Evolutionary conservation across 2,113 vertebrate species (phyloP).

Genomic region (Panthera uncia): DNA sequence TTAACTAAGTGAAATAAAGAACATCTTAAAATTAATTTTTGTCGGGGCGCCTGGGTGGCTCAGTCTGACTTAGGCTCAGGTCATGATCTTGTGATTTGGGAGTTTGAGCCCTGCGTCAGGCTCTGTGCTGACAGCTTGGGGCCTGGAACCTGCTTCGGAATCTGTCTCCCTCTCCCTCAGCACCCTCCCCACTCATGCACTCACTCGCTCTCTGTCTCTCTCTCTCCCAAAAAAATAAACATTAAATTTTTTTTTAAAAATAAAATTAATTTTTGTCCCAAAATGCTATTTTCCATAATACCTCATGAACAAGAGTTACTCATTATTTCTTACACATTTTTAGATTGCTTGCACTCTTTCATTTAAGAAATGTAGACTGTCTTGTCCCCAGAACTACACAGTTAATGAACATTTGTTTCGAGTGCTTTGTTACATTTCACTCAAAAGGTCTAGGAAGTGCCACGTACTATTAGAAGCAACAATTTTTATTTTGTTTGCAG

Average conservation of each 20-base stretch:
- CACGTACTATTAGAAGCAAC: conserved; percentile 63
- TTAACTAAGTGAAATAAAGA: background rate
- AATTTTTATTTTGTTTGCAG: conserved; percentile 59
- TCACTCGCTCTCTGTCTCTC: too few relatives aligned
- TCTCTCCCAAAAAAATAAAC: too few relatives aligned
- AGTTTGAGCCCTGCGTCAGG: too few relatives aligned
- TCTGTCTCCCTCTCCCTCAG: too few relatives aligned
- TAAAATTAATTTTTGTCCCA: background rate
- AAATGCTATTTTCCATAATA: background rate
- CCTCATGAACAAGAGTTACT: background rate
- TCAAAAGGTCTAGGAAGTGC: conserved; percentile 11
- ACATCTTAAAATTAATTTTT: conserved; percentile 16
- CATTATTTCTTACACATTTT: background rate
- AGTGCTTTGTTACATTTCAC: conserved; percentile 59
- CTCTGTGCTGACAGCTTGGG: too few relatives aligned
- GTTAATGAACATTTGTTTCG: conserved; percentile 57
- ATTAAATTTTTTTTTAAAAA: too few relatives aligned
- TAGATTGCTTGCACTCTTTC: background rate
- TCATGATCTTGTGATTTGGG: too few relatives aligned
- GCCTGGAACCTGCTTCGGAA: too few relatives aligned
- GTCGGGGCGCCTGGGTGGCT: too few relatives aligned
- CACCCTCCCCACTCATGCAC: too few relatives aligned
- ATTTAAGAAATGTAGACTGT: background rate
- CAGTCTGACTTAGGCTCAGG: too few relatives aligned
- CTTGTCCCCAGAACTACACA: background rate